These are phyloP conservation scores for Pseudorasbora parva DNA, from an alignment of 2,113 vertebrate genomes.

Conservation along the genomic window DNA sequence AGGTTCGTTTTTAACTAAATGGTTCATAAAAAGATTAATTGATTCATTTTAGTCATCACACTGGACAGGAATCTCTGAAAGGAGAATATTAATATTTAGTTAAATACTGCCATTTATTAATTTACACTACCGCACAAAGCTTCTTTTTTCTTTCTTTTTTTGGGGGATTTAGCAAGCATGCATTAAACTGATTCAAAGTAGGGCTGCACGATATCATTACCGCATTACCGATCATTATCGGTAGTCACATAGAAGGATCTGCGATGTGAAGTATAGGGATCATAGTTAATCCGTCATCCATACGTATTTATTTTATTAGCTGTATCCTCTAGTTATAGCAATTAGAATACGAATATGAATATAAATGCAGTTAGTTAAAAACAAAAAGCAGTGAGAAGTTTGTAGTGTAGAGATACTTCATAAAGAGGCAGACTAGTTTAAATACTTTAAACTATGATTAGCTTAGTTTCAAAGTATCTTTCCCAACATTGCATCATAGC, in stretches of 20 bases:
- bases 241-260: too few relatives aligned
- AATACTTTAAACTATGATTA: not conserved
- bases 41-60: not conserved
- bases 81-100: not conserved
- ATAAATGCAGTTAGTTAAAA: not conserved
- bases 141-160: too few relatives aligned
- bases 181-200: not conserved
- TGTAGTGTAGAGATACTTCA: not conserved
- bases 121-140: too few relatives aligned
- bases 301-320: too few relatives aligned
- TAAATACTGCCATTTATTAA: not conserved
- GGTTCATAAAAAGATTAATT: too few relatives aligned
- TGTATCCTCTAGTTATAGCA: too few relatives aligned
- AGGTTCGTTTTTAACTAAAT: not conserved
- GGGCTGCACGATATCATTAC: too few relatives aligned
- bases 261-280: too few relatives aligned
- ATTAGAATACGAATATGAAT: too few relatives aligned
- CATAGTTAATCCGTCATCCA: too few relatives aligned
- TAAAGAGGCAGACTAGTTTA: not conserved
- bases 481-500: slow-evolving; percentile 10
- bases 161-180: too few relatives aligned
- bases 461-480: not conserved
- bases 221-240: too few relatives aligned
- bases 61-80: not conserved
- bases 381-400: not conserved